Evolutionary conservation across 2,797 vertebrate genomes (phyloP), one percentile per base, ranked within the genome.

Genomic region (Pseudochromis fuscus): DNA sequence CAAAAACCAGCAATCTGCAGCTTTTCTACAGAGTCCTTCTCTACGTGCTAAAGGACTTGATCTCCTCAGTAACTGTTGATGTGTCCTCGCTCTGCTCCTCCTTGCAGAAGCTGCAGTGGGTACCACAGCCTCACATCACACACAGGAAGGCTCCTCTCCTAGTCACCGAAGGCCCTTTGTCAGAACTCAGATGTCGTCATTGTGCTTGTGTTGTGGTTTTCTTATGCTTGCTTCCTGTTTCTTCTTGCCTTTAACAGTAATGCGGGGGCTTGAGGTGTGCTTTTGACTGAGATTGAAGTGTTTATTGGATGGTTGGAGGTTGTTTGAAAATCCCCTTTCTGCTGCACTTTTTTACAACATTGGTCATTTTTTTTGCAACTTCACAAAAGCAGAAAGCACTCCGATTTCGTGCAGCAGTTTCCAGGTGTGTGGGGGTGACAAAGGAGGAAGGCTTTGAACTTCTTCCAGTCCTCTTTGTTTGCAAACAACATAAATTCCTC

Each of bases 41-140:
- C 13, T 15, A 23, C n/a, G n/a, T 37, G 31, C 7, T 30, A 11
- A 45, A 49, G 16, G 24, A 3, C 7, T 19, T 16, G 24, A 44
- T 45, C 30, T 28, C 57, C 28, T 42, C 35, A 50, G 18, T 28
- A 52, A 12, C 12, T 13, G 7, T 38, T 30, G 21, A 37, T 15
- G 30, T 33, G 16, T 50, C 11, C 10, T 23, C 25, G 19, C 42
- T 45, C 21, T 67, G 15, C 24, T 59, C 2, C 0, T 57, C 18
- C 21, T 49, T 13, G 16, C 12, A 10, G 23, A 52, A 46, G 61
- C 27, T 57, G 65, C 30, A 21, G 46, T 66, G 46, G 53, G 40
- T 5, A 16, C 38, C 18, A 3, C 42, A 48, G 4, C 5, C 49
- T 38, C 31, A 72, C 24, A 55, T 23, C 40, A 15, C 11, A 15